Evolutionary conservation across 2,888 invertebrate genomes (phyloP).

Genomic region (Celastrina argiolus): DNA sequence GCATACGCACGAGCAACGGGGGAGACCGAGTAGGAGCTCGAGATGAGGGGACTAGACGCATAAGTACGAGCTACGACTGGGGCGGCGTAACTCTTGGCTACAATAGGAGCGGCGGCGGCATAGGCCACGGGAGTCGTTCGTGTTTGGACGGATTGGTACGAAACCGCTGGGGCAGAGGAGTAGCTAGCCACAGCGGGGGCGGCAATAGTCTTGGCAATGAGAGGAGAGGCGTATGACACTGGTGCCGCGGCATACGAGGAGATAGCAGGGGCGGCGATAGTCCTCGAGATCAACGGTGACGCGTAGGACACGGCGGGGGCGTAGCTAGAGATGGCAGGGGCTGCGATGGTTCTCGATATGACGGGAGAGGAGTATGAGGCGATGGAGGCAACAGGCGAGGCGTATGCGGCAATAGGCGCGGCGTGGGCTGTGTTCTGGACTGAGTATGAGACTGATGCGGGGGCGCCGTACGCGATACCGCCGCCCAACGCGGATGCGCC

Average conservation of each 20-base stretch:
- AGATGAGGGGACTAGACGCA: conserved; percentile 31
- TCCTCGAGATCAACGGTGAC: not conserved
- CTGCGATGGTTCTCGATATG: conserved; percentile 37
- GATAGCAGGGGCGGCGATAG: not conserved
- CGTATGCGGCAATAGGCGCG: conserved; percentile 43
- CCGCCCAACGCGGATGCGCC: conserved; percentile 76
- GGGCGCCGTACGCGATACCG: conserved; percentile 53
- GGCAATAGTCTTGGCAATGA: conserved; percentile 54
- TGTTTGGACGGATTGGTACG: conserved; percentile 38
- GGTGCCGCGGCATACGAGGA: conserved; percentile 34
- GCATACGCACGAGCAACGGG: conserved; percentile 30
- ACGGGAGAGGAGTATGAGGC: conserved; percentile 37
- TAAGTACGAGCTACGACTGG: conserved; percentile 43
- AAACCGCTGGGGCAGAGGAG: conserved; percentile 36
- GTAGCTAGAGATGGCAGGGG: conserved; percentile 43
- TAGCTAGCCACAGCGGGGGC: conserved; percentile 51
- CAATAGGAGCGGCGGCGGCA: conserved; percentile 57
- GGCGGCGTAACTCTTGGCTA: conserved; percentile 59
- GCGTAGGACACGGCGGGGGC: conserved; percentile 57
- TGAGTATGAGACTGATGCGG: conserved; percentile 65
- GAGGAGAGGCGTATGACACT: conserved; percentile 47
- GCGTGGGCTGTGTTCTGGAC: conserved; percentile 41
- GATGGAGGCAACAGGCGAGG: conserved; percentile 33
- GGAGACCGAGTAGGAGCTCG: conserved; percentile 27
- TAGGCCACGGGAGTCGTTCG: conserved; percentile 40